Evolutionary conservation across 2,113 vertebrate species (phyloP), one percentile per base, ranked within the genome.

Genomic region (Thamnaconus septentrionalis): DNA sequence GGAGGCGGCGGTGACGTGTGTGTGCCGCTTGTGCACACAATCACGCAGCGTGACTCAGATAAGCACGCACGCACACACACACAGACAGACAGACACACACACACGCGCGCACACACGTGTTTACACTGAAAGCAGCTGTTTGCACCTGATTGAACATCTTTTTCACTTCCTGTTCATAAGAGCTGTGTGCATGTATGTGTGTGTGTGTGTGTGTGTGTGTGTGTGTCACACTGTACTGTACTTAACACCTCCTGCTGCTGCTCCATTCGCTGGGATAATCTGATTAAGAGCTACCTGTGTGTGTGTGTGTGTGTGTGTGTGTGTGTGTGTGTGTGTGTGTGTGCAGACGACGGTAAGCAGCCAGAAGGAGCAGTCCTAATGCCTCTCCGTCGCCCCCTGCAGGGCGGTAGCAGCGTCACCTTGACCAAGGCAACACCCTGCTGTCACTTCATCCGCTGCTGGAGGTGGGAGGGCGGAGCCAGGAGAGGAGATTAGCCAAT

Each of bases 281-380:
- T 85, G 80, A 87, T 87, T 83, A 88, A 73, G 73, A 79, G 71
- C 70, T 69, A 65, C 85, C 83, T 76, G 71, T 64, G 52, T 49
- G 46, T 56, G 64, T 58, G 58, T 66, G 50, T 59, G 55, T 72
- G 74, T 62, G 65, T 63, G 64, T 62, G 70, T 53, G 63, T 58
- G 71, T 67, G 71, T 56, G 54, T 46, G 54, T 68, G 60, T 62
- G 56, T 73, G 45, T 68, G 64, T 68, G 18, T 48, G 53, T 5
- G 52, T 53, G 41, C 90, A 87, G 18, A 31, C 2, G 2, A 31
- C 2, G 18, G 83, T 88, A 73, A 64, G 46, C 55, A 62, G 87
- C 87, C 90, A 91, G 84, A 66, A 71, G 59, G 56, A 61, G 73
- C 81, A 86, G 87, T 72, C 80, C 73, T 68, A 82, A 71, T 62